Percentiles rank a stretch among this genome's conserved stretches.
Evolutionary conservation across 1,140 invertebrate genomes (phyloP).

Genomic region (Spodoptera litura): DNA sequence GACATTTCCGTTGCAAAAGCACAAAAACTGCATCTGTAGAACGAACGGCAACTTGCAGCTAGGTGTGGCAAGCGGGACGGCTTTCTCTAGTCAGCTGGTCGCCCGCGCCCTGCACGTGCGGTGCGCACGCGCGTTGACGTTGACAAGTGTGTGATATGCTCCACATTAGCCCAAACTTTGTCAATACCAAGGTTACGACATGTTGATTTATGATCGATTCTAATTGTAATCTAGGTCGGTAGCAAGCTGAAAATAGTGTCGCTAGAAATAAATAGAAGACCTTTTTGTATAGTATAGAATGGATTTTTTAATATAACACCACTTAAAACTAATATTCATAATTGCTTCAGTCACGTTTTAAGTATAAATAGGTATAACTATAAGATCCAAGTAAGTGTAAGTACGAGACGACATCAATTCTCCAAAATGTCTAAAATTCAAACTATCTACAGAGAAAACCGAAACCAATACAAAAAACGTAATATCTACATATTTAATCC

Average conservation of each 20-base stretch:
- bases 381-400: too few relatives aligned
- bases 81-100: slow-evolving; percentile 54
- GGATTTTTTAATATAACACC: too few relatives aligned
- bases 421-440: too few relatives aligned
- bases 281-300: too few relatives aligned
- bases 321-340: too few relatives aligned
- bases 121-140: slow-evolving; percentile 15
- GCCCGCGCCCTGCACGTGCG: slow-evolving; percentile 41
- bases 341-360: too few relatives aligned
- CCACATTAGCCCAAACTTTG: slow-evolving; percentile 37
- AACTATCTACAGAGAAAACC: too few relatives aligned
- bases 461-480: too few relatives aligned
- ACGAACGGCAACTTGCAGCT: slow-evolving; percentile 40
- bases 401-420: too few relatives aligned
- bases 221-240: slow-evolving; percentile 15
- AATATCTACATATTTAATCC: too few relatives aligned
- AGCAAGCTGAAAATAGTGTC: not conserved
- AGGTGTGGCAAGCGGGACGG: slow-evolving; percentile 44
- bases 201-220: slow-evolving; percentile 31
- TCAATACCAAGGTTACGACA: slow-evolving; percentile 41
- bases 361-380: too few relatives aligned
- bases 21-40: slow-evolving; percentile 31
- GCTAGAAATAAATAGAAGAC: too few relatives aligned
- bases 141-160: slow-evolving; percentile 45
- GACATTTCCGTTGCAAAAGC: slow-evolving; percentile 11